Base-by-base conservation (phyloP, 2,113 vertebrate species). In the Poecilia latipinna region DNA sequence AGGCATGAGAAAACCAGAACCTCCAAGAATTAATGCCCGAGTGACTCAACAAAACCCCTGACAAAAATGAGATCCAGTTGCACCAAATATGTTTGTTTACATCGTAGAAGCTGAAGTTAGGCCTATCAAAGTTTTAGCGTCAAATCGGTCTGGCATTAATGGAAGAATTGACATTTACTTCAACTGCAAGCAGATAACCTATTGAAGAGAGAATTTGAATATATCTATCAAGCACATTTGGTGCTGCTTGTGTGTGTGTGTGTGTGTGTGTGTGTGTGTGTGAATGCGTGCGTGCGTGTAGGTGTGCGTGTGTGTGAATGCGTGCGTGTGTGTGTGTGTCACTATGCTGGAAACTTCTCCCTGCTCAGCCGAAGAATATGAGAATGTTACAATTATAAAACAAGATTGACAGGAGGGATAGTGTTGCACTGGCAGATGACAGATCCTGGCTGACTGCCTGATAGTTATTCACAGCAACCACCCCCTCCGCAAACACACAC, bases 371-470 rank as follows among this genome's bases (percentile, higher is more conserved):
- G 35, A 82, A 93, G 91, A 93, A 94, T 85, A 90, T 93, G 93
- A 94, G 93, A 93, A 91, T 88, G 92, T 85, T 93, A 93, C 93
- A 91, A 92, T 94, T 94, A 93, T 92, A 93, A 94, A 93, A 90
- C 86, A 90, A 86, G 92, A 92, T 91, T 92, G 91, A 94, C 91
- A 92, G 86, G 88, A 86, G 24, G 76, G 91, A 85, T 95, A 86
- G 86, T 89, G 90, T 94, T 94, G 88, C 93, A 90, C 77, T 68
- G 65, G 86, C 88, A 89, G 90, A 91, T 91, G 90, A 90, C 81
- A 88, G 83, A 80, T 79, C 80, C 69, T 93, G 92, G 92, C 85
- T 62, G 26, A 24, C 68, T 82, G 85, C 90, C 91, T 39, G 70
- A 82, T 89, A 92, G 88, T 87, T 93, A 91, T 93, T 92, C 89